phyloP scores from a whole-genome alignment of 2,888 invertebrate genomes.

The Pyrrhosoma nymphula region DNA sequence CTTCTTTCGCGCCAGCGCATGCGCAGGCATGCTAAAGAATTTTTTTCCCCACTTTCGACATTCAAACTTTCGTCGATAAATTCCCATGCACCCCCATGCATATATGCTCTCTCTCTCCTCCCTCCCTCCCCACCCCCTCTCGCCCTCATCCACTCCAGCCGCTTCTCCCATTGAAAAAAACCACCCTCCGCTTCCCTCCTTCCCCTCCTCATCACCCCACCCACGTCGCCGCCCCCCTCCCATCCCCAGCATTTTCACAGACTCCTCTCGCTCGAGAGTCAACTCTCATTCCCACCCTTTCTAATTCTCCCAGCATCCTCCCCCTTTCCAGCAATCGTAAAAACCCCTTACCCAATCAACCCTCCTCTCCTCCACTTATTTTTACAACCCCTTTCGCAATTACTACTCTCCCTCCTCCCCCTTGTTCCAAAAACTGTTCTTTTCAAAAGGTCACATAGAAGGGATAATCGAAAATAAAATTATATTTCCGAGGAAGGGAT shows the following conservation, averaged over 20 bases:
- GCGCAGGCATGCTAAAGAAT: not conserved
- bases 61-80: conserved; percentile 66
- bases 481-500: not conserved
- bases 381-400: too few species aligned
- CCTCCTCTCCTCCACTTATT: not conserved
- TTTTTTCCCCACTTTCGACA: conserved; percentile 54
- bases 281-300: conserved; percentile 31
- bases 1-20: conserved; percentile 57
- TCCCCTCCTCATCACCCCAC: not conserved
- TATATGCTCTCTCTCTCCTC: not conserved
- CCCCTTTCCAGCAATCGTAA: not conserved
- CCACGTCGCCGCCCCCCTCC: not conserved
- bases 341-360: not conserved
- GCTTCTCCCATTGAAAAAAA: not conserved
- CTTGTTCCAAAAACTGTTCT: not conserved
- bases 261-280: conserved; percentile 33
- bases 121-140: not conserved
- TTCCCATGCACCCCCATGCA: conserved; percentile 42
- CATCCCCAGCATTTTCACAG: not conserved
- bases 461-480: not conserved
- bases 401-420: too few species aligned
- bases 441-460: not conserved
- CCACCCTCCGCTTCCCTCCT: not conserved
- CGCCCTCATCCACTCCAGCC: not conserved
- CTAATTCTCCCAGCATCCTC: not conserved